Conservation (phyloP, 2,888 invertebrate genomes). For the Homarus gammarus region DNA sequence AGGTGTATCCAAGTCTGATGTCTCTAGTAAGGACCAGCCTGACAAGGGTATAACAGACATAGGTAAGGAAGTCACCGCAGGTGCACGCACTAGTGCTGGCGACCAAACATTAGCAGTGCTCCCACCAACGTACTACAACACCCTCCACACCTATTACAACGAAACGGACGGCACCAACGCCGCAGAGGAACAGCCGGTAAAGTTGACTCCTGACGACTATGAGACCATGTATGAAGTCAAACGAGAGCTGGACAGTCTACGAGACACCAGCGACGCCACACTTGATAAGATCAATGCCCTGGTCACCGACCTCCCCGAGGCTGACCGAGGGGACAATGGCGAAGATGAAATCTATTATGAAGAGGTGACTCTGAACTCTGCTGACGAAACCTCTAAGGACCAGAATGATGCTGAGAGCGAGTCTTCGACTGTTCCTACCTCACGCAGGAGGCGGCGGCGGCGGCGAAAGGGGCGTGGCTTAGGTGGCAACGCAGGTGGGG, state of each 20-base stretch:
- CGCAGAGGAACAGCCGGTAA: neutral
- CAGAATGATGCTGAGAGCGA: slow-evolving; percentile 15
- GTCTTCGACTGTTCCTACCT: neutral
- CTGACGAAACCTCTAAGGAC: neutral
- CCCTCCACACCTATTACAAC: slow-evolving; percentile 40
- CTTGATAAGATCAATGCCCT: slow-evolving; percentile 27
- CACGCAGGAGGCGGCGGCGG: slow-evolving; percentile 3
- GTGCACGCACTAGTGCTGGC: neutral
- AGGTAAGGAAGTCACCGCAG: neutral
- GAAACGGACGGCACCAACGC: neutral
- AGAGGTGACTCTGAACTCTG: slow-evolving; percentile 21
- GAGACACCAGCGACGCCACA: slow-evolving; percentile 23
- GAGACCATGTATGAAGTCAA: slow-evolving; percentile 60
- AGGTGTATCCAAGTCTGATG: neutral
- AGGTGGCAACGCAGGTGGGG: slow-evolving; percentile 32
- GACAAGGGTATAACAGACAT: neutral
- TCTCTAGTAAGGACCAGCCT: neutral
- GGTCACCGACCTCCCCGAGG: neutral
- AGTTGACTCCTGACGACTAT: slow-evolving; percentile 46
- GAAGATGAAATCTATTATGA: slow-evolving; percentile 29
- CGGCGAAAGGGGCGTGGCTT: neutral
- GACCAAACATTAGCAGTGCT: neutral
- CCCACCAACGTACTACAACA: slow-evolving; percentile 24
- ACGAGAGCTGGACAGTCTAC: slow-evolving; percentile 42
- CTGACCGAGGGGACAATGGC: neutral